Conservation (phyloP, 2,113 vertebrate species). For the Xenopus tropicalis region UCB_Xtro_10.0 CM004449.2:106051001-106051500, state of each 20-base stretch:
- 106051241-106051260: not conserved
- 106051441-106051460: slow-evolving; percentile 2
- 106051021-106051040: no score
- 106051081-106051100: no score
- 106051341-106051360: not conserved
- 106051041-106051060: no score
- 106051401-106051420: not conserved
- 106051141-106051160: not conserved
- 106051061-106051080: no score
- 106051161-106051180: not conserved
- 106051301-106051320: not conserved
- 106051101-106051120: no score
- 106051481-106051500: not conserved
- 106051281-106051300: slow-evolving; percentile 8
- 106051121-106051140: no score
- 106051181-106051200: not conserved
- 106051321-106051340: slow-evolving; percentile 4
- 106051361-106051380: not conserved
- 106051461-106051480: not conserved
- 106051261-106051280: not conserved
- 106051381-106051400: not conserved
- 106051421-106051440: not conserved
- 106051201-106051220: not conserved
- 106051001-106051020: no score
- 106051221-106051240: not conserved